Percentiles rank a stretch among this genome's conserved stretches.
Conservation (phyloP, 2,797 vertebrate species). For the Argyrosomus regius region DNA sequence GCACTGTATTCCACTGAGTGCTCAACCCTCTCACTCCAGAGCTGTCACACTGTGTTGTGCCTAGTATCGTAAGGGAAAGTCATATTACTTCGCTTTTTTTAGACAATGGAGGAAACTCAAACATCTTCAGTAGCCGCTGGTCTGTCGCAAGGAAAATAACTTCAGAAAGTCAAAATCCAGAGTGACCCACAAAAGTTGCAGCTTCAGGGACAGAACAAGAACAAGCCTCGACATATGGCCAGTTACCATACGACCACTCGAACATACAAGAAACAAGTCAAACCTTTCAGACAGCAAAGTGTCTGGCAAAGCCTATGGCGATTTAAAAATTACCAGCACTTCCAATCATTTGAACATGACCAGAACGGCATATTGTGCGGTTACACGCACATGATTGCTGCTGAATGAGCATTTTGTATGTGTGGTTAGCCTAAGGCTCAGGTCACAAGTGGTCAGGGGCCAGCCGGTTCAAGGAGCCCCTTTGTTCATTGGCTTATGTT, state of each 20-base stretch:
- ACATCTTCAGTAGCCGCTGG: constrained; percentile 18
- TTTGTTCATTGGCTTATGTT: constrained; percentile 42
- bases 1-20: not conserved
- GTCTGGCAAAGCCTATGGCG: not conserved
- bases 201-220: constrained; percentile 5
- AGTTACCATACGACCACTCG: not conserved
- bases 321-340: constrained; percentile 12
- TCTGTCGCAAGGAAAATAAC: not conserved
- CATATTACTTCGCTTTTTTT: not conserved
- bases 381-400: constrained; percentile 13
- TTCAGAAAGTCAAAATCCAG: not conserved
- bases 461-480: constrained; percentile 8
- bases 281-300: constrained; percentile 27
- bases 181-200: constrained; percentile 1
- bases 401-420: constrained; percentile 39
- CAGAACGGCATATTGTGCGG: constrained; percentile 29
- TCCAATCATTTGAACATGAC: constrained; percentile 17
- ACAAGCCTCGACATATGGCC: constrained; percentile 8
- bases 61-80: not conserved
- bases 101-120: constrained; percentile 1
- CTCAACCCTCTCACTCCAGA: not conserved
- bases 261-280: constrained; percentile 30
- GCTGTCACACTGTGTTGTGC: not conserved
- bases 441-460: constrained; percentile 30
- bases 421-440: constrained; percentile 33